Conservation (phyloP, 2,797 vertebrate species). For the Acanthurus leucopareius region DNA sequence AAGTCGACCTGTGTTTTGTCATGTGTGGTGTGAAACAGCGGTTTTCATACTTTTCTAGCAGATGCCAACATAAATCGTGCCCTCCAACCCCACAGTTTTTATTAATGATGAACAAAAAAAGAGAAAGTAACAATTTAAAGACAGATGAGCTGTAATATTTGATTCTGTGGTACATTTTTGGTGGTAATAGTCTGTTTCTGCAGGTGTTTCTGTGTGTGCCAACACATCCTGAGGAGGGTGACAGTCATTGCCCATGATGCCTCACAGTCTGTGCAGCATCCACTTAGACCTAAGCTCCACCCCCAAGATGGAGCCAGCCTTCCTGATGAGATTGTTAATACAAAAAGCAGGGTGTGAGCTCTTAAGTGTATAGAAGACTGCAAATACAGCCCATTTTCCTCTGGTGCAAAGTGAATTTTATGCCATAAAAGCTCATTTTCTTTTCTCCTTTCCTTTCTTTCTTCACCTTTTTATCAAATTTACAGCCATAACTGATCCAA, state of each 20-base stretch:
- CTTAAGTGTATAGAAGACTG: not conserved
- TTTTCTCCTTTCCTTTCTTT: not conserved
- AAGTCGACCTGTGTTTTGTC: not conserved
- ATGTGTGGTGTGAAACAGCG: not conserved
- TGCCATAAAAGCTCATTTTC: not conserved
- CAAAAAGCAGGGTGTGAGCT: not conserved
- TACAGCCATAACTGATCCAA: conserved; percentile 17
- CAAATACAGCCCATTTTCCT: not conserved
- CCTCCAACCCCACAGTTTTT: no score
- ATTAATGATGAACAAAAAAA: no score
- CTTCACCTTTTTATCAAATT: not conserved
- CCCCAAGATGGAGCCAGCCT: not conserved
- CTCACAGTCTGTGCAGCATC: no score
- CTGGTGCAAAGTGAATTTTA: not conserved
- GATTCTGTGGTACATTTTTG: not conserved
- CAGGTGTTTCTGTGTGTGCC: no score
- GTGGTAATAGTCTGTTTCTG: no score
- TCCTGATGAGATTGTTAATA: no score
- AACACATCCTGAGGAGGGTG: no score
- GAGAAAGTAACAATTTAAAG: no score
- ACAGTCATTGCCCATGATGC: not conserved
- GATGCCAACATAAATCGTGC: no score
- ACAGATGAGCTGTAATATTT: not conserved
- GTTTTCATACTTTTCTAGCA: not conserved
- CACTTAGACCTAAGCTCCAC: not conserved